phyloP scores from a whole-genome alignment of 1,140 invertebrate species.

The Solenopsis fugax region DNA sequence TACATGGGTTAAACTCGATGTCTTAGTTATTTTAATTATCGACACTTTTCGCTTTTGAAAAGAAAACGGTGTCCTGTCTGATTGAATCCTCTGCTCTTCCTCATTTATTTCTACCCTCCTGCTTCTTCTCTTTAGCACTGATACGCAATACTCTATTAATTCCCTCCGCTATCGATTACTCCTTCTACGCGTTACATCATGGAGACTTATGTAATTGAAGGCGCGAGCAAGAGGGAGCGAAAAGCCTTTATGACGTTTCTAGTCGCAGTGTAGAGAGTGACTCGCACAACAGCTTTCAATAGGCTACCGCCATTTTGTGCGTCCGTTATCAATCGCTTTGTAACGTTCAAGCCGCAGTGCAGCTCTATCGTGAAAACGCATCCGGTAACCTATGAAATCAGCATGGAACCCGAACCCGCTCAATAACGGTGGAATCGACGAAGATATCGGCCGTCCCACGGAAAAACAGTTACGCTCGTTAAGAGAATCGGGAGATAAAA shows the following conservation, averaged over 20 bases:
- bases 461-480: not conserved
- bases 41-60: not conserved
- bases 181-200: slow-evolving; percentile 22
- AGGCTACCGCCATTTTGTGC: slow-evolving; percentile 25
- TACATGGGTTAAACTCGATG: not conserved
- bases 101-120: not conserved
- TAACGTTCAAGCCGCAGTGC: not conserved
- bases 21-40: slow-evolving; percentile 36
- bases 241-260: slow-evolving; percentile 51
- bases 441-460: slow-evolving; percentile 16
- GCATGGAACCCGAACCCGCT: slow-evolving; percentile 40
- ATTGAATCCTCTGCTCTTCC: not conserved
- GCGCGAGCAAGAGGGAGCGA: slow-evolving; percentile 10
- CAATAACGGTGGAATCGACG: slow-evolving; percentile 29
- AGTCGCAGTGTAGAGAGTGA: slow-evolving; percentile 7
- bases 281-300: slow-evolving; percentile 43
- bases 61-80: not conserved
- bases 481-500: slow-evolving; percentile 21
- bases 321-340: slow-evolving; percentile 63
- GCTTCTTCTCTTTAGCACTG: not conserved
- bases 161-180: slow-evolving; percentile 28
- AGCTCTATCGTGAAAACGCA: slow-evolving; percentile 51
- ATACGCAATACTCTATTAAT: slow-evolving; percentile 37
- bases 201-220: slow-evolving; percentile 53
- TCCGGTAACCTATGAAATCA: slow-evolving; percentile 57